Evolutionary conservation across 2,888 invertebrate genomes (phyloP).

Genomic region (Drosophila subsilvestris): DNA sequence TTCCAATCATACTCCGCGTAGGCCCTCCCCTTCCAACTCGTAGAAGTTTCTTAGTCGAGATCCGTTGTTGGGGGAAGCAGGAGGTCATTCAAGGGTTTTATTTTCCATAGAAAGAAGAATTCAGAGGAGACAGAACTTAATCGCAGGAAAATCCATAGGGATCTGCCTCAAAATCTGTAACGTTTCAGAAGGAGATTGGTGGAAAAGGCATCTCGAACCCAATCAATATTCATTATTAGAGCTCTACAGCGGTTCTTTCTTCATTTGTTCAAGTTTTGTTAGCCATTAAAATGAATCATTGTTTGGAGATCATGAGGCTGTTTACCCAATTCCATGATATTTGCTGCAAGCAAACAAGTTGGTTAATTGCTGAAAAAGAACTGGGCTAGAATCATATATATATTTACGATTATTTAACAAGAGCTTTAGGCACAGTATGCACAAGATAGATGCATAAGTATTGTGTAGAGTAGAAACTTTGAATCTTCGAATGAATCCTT

Average conservation of each 20-base stretch:
- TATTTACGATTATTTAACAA: too few species aligned
- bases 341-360: conserved; percentile 42
- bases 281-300: conserved; percentile 13
- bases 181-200: too few species aligned
- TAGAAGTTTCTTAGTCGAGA: conserved; percentile 23
- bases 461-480: neutral
- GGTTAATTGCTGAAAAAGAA: conserved; percentile 39
- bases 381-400: conserved; percentile 22
- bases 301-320: conserved; percentile 33
- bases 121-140: too few species aligned
- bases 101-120: neutral
- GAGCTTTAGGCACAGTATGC: neutral
- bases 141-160: too few species aligned
- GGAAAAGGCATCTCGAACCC: too few species aligned
- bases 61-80: conserved; percentile 7
- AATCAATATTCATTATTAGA: neutral
- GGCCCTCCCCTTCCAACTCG: neutral
- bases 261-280: too few species aligned
- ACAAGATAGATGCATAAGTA: conserved; percentile 1
- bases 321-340: conserved; percentile 34
- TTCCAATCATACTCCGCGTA: conserved; percentile 24
- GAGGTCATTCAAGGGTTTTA: neutral
- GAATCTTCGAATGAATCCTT: neutral
- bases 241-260: neutral
- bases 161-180: neutral